Evolutionary conservation across 1,140 invertebrate species (phyloP), one percentile per base, ranked within the genome.

Genomic region (Carcinoscorpius rotundicauda): DNA sequence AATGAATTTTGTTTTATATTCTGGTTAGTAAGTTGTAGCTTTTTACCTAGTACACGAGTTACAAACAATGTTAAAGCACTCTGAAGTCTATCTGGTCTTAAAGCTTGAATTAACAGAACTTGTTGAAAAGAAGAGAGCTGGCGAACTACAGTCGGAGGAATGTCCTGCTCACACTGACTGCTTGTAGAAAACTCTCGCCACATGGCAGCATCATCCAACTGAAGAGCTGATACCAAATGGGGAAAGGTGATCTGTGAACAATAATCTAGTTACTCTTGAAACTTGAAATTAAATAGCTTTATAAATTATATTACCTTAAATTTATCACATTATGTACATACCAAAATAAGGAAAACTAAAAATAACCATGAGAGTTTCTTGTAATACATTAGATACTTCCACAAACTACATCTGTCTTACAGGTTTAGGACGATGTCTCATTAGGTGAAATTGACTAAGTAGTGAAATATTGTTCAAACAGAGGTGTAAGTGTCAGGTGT

Each of bases 51-150:
- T 63, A 85, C 77, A 68, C 84, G 81, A 3, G 83, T 79, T n/a
- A 84, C 83, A 76, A 90, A 91, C 61, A 83, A 78, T 0, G 79
- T 79, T 73, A 95, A 82, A 11, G 84, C 83, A 5, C 83, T 83
- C 58, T 87, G 81, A 6, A 95, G 76, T 58, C 89, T 76, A 76
- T 96, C 92, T 3, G 93, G 91, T 64, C 89, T 80, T 5, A 93
- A 77, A 2, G 87, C 83, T 79, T 94, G 89, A 9, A 91, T 80
- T 0, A 91, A 72, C 2, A 97, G 76, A n/a, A 95, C 77, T 72
- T 87, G 85, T 74, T 96, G 88, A 74, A 97, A 94, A n/a, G 81
- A 76, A 0, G 83, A 84, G 4, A 89, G 70, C 58, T 80, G 80
- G 56, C 79, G 78, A 50, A 82, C 76, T 0, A 84, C 74, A 6